Evolutionary conservation across 2,113 vertebrate genomes (phyloP), one percentile per base, ranked within the genome.

Genomic region (Macaca nemestrina): DNA sequence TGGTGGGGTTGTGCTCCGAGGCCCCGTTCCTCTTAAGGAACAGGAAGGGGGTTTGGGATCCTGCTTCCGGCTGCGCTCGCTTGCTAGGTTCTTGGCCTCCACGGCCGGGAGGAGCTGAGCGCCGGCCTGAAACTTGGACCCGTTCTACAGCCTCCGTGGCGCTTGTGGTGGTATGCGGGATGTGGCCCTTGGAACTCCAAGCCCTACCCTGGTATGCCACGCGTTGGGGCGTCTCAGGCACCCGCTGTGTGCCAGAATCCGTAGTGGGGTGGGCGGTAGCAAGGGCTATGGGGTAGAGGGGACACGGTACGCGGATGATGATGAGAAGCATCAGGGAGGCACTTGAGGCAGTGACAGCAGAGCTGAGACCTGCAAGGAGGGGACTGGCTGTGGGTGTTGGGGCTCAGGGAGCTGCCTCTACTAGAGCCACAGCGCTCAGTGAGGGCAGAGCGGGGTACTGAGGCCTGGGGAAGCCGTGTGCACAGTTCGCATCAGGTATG

Each of bases 121-220:
- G 27, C 12, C 1, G 22, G 35, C 0, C 9, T 11, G 25, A 38
- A 64, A 12, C 73, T 3, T 23, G 22, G 22, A 43, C 1, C 13
- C 23, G 1, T 23, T 73, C 22, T 3, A 6, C 3, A 38, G 18
- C 35, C 35, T 20, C 68, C 1, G 7, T 0, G 2, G 68, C 8
- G 17, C 35, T 38, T 7, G 7, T 70, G 35, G 35, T 70, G 68
- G 35, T 61, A 32, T n/a, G 35, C 7, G 17, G 14, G 32, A 3
- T 6, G 30, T n/a, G 17, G n/a, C 20, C 8, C 4, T 82, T 82
- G n/a, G 7, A n/a, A 8, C 7, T 16, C 82, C 59, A 25, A 9
- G 38, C 55, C 25, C 25, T 78, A 43, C 45, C 14, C 17, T 50
- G 25, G 4, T 18, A 67, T 2, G 13, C 25, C 23, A 10, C 10